Base-by-base conservation (phyloP, 2,113 vertebrate species). In the Semicossyphus pulcher region DNA sequence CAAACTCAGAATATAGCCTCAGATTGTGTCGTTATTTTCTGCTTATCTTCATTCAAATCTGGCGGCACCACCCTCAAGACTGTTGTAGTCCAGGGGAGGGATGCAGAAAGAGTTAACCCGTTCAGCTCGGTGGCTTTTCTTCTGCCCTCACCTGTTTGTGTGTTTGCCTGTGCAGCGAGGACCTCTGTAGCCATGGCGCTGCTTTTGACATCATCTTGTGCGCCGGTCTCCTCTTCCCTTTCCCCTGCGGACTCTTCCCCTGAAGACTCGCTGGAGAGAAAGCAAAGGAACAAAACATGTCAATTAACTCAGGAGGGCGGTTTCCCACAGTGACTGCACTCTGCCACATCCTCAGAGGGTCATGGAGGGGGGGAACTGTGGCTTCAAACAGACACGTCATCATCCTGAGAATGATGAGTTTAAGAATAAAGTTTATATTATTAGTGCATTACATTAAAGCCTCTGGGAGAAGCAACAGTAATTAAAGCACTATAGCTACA, bases 241-340 rank as follows among this genome's bases (percentile, higher is more conserved):
- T 92, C 90, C 66, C 84, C 85, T 2, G 89, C 4, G 1, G 83
- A 82, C 79, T 93, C 93, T 65, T 94, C 92, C 82, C 89, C 93
- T 20, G 92, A 93, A 26, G 93, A 94, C 68, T 94, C 93, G 49
- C 94, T 94, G 65, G 12, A 28, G 70, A 48, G 37, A 53, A 72
- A 2, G 29, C 36, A 56, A 70, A 29, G 51, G 42, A 16, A 56
- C 74, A 72, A 86, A 57, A 73, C 34, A 65, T 2, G 56, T 62
- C 31, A 62, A 3, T 44, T 31, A 25, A 56, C 51, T 28, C 2
- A 34, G 48, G 23, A 32, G 47, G 53, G 36, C n/a, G 20, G 15
- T 36, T 49, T 25, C 42, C 69, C 18, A 49, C 61, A 64, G 25
- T 18, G 42, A 64, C n/a, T 39, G 41, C 2, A 6, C 41, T 44